These are phyloP conservation scores for Saturnia japonica DNA, from an alignment of 2,888 invertebrate genomes.

Conservation along the genomic window DNA sequence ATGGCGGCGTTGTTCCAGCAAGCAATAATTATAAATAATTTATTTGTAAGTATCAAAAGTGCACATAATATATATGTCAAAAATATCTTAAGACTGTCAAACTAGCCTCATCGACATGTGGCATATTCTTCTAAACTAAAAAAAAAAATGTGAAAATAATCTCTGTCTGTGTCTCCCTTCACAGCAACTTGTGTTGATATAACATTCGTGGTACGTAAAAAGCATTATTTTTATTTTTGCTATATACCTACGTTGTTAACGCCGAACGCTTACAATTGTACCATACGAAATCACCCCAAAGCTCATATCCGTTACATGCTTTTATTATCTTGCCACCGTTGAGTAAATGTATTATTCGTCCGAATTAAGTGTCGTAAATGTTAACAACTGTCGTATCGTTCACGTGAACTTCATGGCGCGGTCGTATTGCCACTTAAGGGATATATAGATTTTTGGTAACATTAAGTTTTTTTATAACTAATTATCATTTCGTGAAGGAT, in stretches of 20 bases:
- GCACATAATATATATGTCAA: no score
- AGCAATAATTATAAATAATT: no score
- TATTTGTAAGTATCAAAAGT: no score
- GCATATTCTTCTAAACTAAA: no score
- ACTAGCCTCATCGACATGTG: no score
- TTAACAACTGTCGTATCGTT: constrained; percentile 67
- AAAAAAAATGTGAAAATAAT: no score
- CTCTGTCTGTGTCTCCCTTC: no score
- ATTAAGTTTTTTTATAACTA: constrained; percentile 20
- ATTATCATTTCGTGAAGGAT: constrained; percentile 16
- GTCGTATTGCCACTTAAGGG: constrained; percentile 47
- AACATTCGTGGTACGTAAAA: no score
- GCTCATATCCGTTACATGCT: constrained; percentile 60
- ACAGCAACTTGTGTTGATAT: no score
- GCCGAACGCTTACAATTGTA: constrained; percentile 31
- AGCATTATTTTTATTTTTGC: not conserved
- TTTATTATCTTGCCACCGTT: constrained; percentile 68
- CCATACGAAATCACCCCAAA: constrained; percentile 49
- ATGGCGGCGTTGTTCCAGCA: no score
- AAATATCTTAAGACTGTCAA: no score
- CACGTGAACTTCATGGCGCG: constrained; percentile 57
- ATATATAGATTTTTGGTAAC: constrained; percentile 39
- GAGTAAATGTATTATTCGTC: constrained; percentile 55
- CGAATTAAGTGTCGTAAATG: constrained; percentile 78
- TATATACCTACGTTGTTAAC: constrained; percentile 21